Conservation (phyloP, 1,140 invertebrate species). For the Heliconius nattereri region DNA sequence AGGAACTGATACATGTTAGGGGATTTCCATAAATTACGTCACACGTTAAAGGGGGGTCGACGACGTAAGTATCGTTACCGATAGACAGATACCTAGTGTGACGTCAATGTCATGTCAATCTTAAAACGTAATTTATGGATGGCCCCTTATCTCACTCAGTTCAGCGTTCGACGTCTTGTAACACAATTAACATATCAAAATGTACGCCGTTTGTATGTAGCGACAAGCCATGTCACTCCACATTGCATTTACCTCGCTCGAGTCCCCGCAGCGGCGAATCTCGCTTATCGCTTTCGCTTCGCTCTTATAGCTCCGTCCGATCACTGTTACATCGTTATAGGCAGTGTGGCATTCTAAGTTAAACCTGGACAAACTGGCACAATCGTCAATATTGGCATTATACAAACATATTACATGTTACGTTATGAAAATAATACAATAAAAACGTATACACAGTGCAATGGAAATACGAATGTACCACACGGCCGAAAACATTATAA, state of each 20-base stretch:
- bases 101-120: no score
- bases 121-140: no score
- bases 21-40: conserved; percentile 20
- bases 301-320: conserved; percentile 66
- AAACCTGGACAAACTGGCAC: conserved; percentile 76
- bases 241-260: conserved; percentile 77
- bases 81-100: no score
- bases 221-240: conserved; percentile 59
- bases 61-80: no score
- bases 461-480: conserved; percentile 55
- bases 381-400: conserved; percentile 57
- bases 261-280: conserved; percentile 62
- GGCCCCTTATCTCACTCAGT: background rate
- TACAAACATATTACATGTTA: conserved; percentile 37
- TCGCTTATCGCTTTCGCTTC: conserved; percentile 52
- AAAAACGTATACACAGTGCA: conserved; percentile 38
- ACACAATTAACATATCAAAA: background rate
- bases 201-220: conserved; percentile 29
- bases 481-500: conserved; percentile 59
- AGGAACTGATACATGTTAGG: no score
- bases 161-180: background rate
- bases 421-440: conserved; percentile 27
- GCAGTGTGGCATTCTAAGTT: conserved; percentile 75
- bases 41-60: background rate
- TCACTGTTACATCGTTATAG: conserved; percentile 70